A percentile compares a stretch with the other conserved stretches of the same genome.
Evolutionary conservation across 92 coral and sea anemone species (phyloP).

Genomic region (Pocillopora grandis): DNA sequence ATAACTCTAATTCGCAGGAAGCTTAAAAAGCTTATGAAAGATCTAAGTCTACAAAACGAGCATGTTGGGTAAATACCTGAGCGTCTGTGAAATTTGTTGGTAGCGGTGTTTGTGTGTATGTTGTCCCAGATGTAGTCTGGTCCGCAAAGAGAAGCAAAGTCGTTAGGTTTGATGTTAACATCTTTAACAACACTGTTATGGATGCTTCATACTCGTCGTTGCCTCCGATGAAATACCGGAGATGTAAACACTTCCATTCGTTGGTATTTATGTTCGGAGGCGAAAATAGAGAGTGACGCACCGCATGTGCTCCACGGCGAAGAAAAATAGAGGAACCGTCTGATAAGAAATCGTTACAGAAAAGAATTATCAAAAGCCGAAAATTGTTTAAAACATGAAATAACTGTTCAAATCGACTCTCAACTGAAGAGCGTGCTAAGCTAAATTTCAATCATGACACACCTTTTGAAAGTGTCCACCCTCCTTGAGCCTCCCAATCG

Average conservation of each 20-base stretch:
- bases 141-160: background rate
- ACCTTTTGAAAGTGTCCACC: slow-evolving; percentile 15
- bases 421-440: background rate
- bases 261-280: slow-evolving; percentile 27
- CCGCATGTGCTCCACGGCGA: background rate
- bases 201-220: background rate
- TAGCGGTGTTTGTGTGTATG: background rate
- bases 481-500: slow-evolving; percentile 36
- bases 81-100: background rate
- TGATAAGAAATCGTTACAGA: background rate
- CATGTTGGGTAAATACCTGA: background rate
- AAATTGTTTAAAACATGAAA: too few relatives aligned
- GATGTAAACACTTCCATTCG: slow-evolving; percentile 51
- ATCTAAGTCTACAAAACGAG: slow-evolving; percentile 40
- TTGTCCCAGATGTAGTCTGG: background rate
- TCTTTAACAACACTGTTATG: background rate
- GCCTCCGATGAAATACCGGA: slow-evolving; percentile 36
- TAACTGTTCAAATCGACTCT: background rate
- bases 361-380: background rate
- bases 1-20: too few relatives aligned
- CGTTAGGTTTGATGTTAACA: background rate
- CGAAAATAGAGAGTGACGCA: background rate
- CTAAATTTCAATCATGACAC: background rate
- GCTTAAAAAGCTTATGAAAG: background rate
- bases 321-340: background rate